Evolutionary conservation across 2,113 vertebrate species (phyloP), one percentile per base, ranked within the genome.

Genomic region (Cyprinodon variegatus): DNA sequence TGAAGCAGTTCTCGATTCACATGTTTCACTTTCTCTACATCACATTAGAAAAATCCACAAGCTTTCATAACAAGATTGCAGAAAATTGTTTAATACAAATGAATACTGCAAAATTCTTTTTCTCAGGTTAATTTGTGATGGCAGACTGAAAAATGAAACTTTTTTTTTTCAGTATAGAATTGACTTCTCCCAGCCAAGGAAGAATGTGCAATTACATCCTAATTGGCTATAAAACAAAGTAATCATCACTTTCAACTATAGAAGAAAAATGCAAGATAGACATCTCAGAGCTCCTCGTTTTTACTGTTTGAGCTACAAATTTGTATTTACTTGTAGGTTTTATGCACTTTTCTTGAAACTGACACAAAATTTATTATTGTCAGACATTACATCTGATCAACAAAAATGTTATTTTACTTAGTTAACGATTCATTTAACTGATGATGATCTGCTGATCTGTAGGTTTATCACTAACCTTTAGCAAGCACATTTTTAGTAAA

Each of bases 401-500:
- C 41, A 46, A 29, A n/a, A 38, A 38, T 39, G 12, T 13, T 17
- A 2, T 62, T 1, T 57, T 12, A 75, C 17, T 0, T 38, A 75
- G 11, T 36, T 22, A 10, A 57, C 4, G 65, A 75, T 57, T 67
- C 65, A 60, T 13, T 40, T 59, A 11, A 61, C 40, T 61, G 65
- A 68, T 38, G 40, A 41, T 36, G 48, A 50, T 75, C 72, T 74
- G 40, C 40, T 46, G 29, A 61, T 43, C 64, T 67, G 64, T 40
- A 67, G 0, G 17, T 61, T 61, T 57, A 67, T 68, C 41, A 39
- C 41, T 75, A 65, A 75, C 57, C 53, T 68, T 75, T 68, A 41
- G 46, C 65, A 61, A 75, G 14, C 65, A 61, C 46, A 61, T 65
- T 73, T 68, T 68, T 61, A 67, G 29, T n/a, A 11, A n/a, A 61